Percentiles rank a stretch among this genome's conserved stretches.
These are phyloP conservation scores for Ernsta delagoae DNA, from an alignment of 2,888 invertebrate genomes.

Conservation along the genomic window DNA sequence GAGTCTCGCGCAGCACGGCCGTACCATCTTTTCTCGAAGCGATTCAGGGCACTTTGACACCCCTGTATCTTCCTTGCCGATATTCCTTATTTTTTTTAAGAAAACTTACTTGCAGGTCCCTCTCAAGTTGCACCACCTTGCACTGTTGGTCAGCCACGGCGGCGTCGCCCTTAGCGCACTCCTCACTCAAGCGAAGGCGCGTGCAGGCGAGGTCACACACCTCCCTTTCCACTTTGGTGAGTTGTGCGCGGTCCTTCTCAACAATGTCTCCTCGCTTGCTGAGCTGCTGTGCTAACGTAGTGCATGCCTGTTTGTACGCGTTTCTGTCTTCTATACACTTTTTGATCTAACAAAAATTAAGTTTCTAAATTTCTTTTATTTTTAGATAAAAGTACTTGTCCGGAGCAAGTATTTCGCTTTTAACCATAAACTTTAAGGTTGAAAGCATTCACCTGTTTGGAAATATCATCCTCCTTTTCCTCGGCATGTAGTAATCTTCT, in stretches of 20 bases:
- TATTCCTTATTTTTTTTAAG: too few relatives aligned
- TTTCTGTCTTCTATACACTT: slow-evolving; percentile 63
- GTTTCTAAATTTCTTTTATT: too few relatives aligned
- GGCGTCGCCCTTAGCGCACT: slow-evolving; percentile 54
- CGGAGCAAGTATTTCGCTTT: too few relatives aligned
- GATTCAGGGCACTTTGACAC: too few relatives aligned
- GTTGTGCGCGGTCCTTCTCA: slow-evolving; percentile 49
- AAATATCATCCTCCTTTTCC: slow-evolving; percentile 66
- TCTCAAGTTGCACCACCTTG: slow-evolving; percentile 59
- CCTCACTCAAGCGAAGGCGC: slow-evolving; percentile 56
- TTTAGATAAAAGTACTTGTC: too few relatives aligned
- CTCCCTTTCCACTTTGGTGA: slow-evolving; percentile 55
- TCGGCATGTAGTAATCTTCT: slow-evolving; percentile 56
- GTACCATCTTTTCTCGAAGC: too few relatives aligned
- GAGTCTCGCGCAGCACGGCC: too few relatives aligned
- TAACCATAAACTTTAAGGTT: too few relatives aligned
- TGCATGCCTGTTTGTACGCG: slow-evolving; percentile 52
- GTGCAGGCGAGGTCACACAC: slow-evolving; percentile 57
- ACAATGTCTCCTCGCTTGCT: slow-evolving; percentile 48
- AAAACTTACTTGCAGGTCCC: slow-evolving; percentile 68
- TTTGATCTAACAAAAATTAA: slow-evolving; percentile 50
- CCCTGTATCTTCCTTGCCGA: too few relatives aligned
- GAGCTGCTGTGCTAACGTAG: slow-evolving; percentile 48
- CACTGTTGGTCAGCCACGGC: slow-evolving; percentile 59
- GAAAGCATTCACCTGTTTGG: slow-evolving; percentile 43